Conservation (phyloP, 2,888 invertebrate species). For the Caradrina kadenii region DNA sequence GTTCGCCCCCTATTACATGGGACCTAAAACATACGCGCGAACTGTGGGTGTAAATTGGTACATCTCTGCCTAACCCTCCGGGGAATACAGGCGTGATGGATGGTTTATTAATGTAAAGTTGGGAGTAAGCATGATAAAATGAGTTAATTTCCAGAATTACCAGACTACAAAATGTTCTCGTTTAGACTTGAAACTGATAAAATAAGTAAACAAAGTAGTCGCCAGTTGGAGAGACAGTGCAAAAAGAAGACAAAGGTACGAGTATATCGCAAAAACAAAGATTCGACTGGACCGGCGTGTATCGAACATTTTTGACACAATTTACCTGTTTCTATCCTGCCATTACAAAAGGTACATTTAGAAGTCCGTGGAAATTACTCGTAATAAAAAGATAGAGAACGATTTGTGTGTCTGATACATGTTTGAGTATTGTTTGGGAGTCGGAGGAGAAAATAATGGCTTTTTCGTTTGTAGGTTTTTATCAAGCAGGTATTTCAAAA, state of each 20-base stretch:
- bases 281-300: conserved; percentile 17
- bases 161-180: conserved; percentile 13
- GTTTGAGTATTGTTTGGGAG: conserved; percentile 17
- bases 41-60: too few relatives aligned
- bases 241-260: conserved; percentile 32
- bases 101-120: too few relatives aligned
- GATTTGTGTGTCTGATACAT: conserved; percentile 25
- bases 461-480: conserved; percentile 4
- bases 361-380: conserved; percentile 35
- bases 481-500: neutral
- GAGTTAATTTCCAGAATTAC: conserved; percentile 5
- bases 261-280: conserved; percentile 45
- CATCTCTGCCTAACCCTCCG: too few relatives aligned
- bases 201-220: conserved; percentile 27
- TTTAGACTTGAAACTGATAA: conserved; percentile 27
- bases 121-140: too few relatives aligned
- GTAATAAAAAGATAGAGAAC: conserved; percentile 25
- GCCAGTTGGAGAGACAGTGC: conserved; percentile 33
- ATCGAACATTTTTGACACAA: conserved; percentile 57
- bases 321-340: conserved; percentile 44
- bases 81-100: too few relatives aligned
- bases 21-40: too few relatives aligned
- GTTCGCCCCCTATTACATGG: too few relatives aligned
- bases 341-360: conserved; percentile 35
- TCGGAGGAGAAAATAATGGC: conserved; percentile 7